Conservation (phyloP, 2,113 vertebrate species). For the Pionites leucogaster region DNA sequence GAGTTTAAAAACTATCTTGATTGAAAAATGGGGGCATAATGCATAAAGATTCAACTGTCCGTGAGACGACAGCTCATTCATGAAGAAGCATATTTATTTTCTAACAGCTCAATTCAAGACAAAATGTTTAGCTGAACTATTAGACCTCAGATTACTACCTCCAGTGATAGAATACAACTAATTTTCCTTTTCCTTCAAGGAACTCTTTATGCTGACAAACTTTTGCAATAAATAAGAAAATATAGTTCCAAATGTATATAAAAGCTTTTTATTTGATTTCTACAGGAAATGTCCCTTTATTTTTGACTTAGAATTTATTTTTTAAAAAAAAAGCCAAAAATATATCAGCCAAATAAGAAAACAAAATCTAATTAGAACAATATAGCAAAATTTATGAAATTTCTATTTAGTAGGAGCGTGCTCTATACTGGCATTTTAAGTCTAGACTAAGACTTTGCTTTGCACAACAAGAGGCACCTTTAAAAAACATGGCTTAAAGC, state of each 20-base stretch:
- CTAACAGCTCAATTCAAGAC: background rate
- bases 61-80: background rate
- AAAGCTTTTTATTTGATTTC: background rate
- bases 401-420: background rate
- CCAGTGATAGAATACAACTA: background rate
- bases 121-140: background rate
- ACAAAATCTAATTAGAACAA: background rate
- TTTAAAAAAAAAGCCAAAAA: background rate
- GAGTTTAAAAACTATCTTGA: background rate
- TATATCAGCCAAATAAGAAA: background rate
- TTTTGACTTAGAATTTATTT: accelerated
- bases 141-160: background rate
- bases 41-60: background rate
- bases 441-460: background rate
- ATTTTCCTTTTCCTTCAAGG: background rate
- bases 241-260: background rate
- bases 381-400: background rate
- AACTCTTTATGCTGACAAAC: background rate
- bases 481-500: background rate
- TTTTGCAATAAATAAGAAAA: background rate
- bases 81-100: background rate
- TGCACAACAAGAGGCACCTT: background rate
- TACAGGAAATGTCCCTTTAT: background rate
- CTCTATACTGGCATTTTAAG: background rate
- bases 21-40: background rate